Evolutionary conservation across 2,888 invertebrate genomes (phyloP), one percentile per base, ranked within the genome.

Genomic region (Entomobrya proxima): DNA sequence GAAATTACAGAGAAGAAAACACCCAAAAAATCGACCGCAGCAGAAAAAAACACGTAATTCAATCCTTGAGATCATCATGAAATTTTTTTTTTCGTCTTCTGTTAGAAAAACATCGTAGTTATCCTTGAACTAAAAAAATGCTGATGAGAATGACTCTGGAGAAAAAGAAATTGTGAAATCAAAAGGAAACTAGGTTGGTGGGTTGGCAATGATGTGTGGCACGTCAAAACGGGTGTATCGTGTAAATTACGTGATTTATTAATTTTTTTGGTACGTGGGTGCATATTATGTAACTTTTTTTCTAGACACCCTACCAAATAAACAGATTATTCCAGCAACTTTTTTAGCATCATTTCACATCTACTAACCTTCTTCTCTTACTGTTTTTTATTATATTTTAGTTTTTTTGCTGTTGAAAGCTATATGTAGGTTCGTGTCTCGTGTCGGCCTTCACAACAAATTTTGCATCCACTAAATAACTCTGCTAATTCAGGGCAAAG

Each of bases 61-160:
- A 15, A 52, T 52, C 13, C 15, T 44, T 44, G 44, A 7, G 15
- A 9, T 13, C 50, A 72, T 9, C 40, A 32, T 64, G 7, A 7
- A 13, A 37, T 1, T 30, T 35, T 64, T 18, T 64, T 64, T 52
- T 13, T n/a, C n/a, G n/a, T n/a, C n/a, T n/a, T n/a, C n/a, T 74
- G 18, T 11, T 37, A 55, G 27, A 40, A 44, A 9, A n/a, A n/a
- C n/a, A n/a, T n/a, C 30, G 13, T 61, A 27, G 2, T 77, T 61
- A 77, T 77, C 77, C 77, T 77, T 77, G 77, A 77, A 77, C 77
- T 35, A 77, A 77, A 77, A 74, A 77, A 40, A 58, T 58, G n/a
- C n/a, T n/a, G n/a, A 27, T 15, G 15, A 64, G 9, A 55, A 47
- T 27, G 35, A 27, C n/a, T 24, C 11, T 35, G 11, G 15, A n/a